Evolutionary conservation across 2,888 invertebrate species (phyloP).

Genomic region (Phengaris alcon): DNA sequence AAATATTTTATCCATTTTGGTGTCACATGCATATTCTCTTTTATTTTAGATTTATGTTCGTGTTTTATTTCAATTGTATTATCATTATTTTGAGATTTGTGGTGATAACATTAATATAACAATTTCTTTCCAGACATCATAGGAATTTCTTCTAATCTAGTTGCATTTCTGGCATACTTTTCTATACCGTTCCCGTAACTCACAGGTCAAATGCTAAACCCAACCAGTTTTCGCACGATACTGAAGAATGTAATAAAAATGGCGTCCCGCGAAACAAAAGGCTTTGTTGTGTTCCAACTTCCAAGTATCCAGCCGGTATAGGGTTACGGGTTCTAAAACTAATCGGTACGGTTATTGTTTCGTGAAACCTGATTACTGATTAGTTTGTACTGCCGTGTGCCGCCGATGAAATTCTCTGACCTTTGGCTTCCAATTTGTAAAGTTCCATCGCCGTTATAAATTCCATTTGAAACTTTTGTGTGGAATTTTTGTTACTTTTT

Average conservation of each 20-base stretch:
- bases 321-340: slow-evolving; percentile 70
- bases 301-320: slow-evolving; percentile 69
- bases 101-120: too few species aligned
- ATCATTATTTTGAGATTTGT: too few species aligned
- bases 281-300: slow-evolving; percentile 65
- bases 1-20: too few species aligned
- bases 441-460: neutral
- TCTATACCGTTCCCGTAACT: slow-evolving; percentile 32
- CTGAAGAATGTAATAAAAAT: slow-evolving; percentile 71
- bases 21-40: too few species aligned
- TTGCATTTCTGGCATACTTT: too few species aligned
- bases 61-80: too few species aligned
- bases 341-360: slow-evolving; percentile 61
- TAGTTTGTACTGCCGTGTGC: slow-evolving; percentile 35
- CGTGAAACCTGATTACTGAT: slow-evolving; percentile 61
- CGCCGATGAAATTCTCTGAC: neutral
- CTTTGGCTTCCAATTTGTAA: slow-evolving; percentile 31
- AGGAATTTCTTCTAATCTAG: too few species aligned
- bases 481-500: neutral
- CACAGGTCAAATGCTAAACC: too few species aligned
- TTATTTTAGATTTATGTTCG: too few species aligned
- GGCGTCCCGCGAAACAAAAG: slow-evolving; percentile 65
- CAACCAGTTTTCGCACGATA: slow-evolving; percentile 62
- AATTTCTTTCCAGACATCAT: too few species aligned
- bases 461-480: neutral